Conservation (phyloP, 1,140 invertebrate genomes). For the Camponotus vicinus region DNA sequence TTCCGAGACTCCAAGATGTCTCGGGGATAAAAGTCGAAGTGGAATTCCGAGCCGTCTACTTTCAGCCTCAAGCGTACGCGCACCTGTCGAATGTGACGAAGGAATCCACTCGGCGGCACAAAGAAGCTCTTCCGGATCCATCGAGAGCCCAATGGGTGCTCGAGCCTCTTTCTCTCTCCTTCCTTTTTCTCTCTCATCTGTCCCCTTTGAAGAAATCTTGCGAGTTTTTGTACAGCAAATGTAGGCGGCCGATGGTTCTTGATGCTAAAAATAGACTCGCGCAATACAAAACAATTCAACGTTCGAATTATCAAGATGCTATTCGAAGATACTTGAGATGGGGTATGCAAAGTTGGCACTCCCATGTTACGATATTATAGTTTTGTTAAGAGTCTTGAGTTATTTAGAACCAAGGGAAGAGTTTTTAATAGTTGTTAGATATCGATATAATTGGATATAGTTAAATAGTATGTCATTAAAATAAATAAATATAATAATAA, state of each 20-base stretch:
- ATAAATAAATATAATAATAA: too few species aligned
- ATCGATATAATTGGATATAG: too few species aligned
- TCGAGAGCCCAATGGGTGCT: constrained; percentile 49
- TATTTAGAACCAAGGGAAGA: too few species aligned
- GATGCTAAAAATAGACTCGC: constrained; percentile 24
- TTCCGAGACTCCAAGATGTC: background rate
- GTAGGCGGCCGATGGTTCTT: constrained; percentile 15
- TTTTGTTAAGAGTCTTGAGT: too few species aligned
- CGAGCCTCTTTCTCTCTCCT: constrained; percentile 6
- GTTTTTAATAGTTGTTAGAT: too few species aligned
- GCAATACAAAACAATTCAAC: constrained; percentile 16
- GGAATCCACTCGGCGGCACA: constrained; percentile 65
- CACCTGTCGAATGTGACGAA: constrained; percentile 59
- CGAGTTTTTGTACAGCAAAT: constrained; percentile 21
- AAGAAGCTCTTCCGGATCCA: constrained; percentile 69
- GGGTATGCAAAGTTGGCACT: too few species aligned
- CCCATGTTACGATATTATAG: too few species aligned
- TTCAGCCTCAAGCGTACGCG: constrained; percentile 27
- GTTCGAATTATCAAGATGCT: background rate
- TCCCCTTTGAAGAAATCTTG: constrained; percentile 53
- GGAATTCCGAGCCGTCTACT: constrained; percentile 44
- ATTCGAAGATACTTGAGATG: background rate
- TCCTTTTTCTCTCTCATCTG: background rate
- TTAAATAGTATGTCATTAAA: too few species aligned
- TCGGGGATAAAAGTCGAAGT: constrained; percentile 19